A percentile compares a stretch with the other conserved stretches of the same genome.
phyloP scores from a whole-genome alignment of 2,797 vertebrate species.

The Amphiprion clarkii region DNA sequence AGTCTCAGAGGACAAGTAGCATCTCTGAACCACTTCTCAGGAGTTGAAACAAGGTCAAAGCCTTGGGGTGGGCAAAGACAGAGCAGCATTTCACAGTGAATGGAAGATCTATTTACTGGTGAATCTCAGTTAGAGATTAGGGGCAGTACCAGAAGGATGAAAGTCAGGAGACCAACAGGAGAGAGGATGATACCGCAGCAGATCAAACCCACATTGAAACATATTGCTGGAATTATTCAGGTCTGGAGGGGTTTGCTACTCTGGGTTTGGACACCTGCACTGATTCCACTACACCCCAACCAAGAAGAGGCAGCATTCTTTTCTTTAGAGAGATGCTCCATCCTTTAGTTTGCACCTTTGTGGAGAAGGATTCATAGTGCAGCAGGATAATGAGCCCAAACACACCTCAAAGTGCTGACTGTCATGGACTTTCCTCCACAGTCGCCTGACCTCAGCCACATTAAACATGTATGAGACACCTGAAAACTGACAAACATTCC shows the following conservation, averaged over 20 bases:
- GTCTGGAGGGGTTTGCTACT: background rate
- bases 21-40: background rate
- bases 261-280: too few relatives aligned
- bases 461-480: conserved; percentile 1
- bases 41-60: background rate
- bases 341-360: background rate
- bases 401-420: background rate
- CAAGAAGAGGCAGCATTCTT: too few relatives aligned
- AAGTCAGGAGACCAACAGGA: too few relatives aligned
- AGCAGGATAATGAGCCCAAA: background rate
- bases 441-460: background rate
- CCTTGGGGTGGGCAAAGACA: background rate
- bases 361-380: background rate
- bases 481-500: background rate
- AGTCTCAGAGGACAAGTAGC: background rate
- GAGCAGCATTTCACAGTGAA: too few relatives aligned
- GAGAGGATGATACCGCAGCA: background rate
- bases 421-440: background rate
- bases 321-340: background rate
- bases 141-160: too few relatives aligned
- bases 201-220: background rate
- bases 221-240: background rate
- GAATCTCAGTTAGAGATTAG: too few relatives aligned
- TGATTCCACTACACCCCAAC: too few relatives aligned
- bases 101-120: too few relatives aligned